Percentiles rank a stretch among this genome's conserved stretches.
Evolutionary conservation across 2,888 invertebrate species (phyloP).

Genomic region (Ditula angustiorana): DNA sequence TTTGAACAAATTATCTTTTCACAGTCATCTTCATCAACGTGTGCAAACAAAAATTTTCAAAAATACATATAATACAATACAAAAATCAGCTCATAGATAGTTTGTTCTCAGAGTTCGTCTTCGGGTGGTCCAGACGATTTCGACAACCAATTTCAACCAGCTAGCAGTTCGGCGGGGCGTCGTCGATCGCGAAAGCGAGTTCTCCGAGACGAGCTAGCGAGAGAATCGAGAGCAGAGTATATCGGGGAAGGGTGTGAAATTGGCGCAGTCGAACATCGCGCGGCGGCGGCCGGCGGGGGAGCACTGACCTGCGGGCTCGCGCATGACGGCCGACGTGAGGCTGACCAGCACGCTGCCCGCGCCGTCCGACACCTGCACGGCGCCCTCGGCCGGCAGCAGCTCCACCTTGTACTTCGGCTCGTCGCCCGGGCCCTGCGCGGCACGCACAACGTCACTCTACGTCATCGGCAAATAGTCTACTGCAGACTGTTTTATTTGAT

Average conservation of each 20-base stretch:
- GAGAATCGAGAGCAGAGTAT: constrained; percentile 35
- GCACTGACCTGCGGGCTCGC: constrained; percentile 89
- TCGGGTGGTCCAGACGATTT: constrained; percentile 61
- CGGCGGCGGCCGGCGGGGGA: constrained; percentile 7
- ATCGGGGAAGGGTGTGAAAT: constrained; percentile 56
- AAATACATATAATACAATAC: constrained; percentile 51
- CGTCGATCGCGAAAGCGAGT: constrained; percentile 7
- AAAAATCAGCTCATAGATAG: constrained; percentile 66
- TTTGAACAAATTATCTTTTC: constrained; percentile 84
- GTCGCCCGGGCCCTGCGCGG: constrained; percentile 63
- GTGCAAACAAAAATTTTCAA: constrained; percentile 54
- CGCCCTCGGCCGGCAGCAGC: constrained; percentile 93
- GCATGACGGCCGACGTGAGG: constrained; percentile 96
- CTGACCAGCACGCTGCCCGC: constrained; percentile 93
- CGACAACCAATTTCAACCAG: constrained; percentile 75
- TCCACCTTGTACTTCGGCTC: constrained; percentile 91
- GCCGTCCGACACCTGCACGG: constrained; percentile 93
- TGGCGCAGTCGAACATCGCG: constrained; percentile 62
- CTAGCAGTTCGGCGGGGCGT: constrained; percentile 21
- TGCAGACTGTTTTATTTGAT: too few relatives aligned
- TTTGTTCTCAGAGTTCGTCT: constrained; percentile 77
- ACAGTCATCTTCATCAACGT: constrained; percentile 49
- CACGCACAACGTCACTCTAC: neutral
- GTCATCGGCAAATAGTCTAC: too few relatives aligned
- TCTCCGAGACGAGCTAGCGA: constrained; percentile 14